phyloP scores from a whole-genome alignment of 2,888 invertebrate species.

The Uropetala carovei region DNA sequence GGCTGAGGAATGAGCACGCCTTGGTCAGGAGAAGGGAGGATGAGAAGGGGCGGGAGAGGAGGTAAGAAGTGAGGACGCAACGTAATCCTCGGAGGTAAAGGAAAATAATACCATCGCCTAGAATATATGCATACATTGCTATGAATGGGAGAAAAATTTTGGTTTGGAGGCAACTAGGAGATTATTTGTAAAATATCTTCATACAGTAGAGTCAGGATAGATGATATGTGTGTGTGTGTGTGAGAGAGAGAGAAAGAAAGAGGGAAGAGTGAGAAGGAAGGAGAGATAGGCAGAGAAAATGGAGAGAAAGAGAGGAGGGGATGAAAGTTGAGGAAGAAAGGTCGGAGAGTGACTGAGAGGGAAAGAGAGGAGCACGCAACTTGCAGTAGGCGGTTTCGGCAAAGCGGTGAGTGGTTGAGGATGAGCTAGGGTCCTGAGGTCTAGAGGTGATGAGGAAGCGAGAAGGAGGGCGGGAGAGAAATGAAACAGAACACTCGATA shows the following conservation, averaged over 20 bases:
- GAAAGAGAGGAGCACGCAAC: not conserved
- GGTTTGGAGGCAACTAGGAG: no score
- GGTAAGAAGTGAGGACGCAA: not conserved
- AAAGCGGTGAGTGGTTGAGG: not conserved
- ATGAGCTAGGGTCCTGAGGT: not conserved
- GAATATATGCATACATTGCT: constrained; percentile 12
- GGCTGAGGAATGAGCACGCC: constrained; percentile 17
- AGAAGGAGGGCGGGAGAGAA: not conserved
- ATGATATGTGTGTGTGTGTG: not conserved
- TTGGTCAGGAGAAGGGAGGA: not conserved
- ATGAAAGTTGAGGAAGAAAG: not conserved
- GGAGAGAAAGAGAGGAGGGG: not conserved
- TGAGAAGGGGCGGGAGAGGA: not conserved
- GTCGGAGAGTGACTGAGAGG: not conserved
- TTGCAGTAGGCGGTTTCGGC: constrained; percentile 39
- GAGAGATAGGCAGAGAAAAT: not conserved
- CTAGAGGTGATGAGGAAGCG: constrained; percentile 33
- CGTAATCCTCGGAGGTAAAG: not conserved
- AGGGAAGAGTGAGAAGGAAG: not conserved
- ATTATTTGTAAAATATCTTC: no score
- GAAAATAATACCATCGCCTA: not conserved
- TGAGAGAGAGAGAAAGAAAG: not conserved
- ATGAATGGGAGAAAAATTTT: not conserved
- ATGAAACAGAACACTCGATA: not conserved
- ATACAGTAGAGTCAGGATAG: not conserved